Evolutionary conservation across 2,797 vertebrate species (phyloP).

Genomic region (Basileuterus tristriatus): DNA sequence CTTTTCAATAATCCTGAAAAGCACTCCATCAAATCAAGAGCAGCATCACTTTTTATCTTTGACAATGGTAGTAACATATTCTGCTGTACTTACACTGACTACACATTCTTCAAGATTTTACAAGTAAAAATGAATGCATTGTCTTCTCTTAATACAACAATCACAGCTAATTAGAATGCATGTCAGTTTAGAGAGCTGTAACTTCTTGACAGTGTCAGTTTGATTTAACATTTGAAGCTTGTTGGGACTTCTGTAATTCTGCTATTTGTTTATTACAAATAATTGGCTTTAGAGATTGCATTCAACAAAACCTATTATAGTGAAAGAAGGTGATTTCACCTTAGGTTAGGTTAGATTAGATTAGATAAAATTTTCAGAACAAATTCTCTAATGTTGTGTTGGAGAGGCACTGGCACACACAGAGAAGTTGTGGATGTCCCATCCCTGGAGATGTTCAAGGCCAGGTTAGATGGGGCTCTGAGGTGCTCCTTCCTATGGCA

Average conservation of each 20-base stretch:
- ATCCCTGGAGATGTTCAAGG: background rate
- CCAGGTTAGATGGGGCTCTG: background rate
- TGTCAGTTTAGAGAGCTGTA: background rate
- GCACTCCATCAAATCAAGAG: background rate
- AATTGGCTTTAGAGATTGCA: background rate
- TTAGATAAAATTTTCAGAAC: background rate
- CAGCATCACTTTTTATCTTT: background rate
- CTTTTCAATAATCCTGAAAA: background rate
- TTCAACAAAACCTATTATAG: background rate
- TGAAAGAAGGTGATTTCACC: background rate
- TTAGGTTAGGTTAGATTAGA: background rate
- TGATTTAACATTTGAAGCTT: background rate
- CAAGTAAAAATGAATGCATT: background rate
- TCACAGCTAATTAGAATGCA: background rate
- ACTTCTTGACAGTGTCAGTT: background rate
- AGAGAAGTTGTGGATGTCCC: too few species aligned
- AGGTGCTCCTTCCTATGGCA: background rate
- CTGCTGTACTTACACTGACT: background rate
- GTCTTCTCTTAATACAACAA: background rate
- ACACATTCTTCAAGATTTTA: background rate
- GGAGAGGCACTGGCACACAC: background rate
- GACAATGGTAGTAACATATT: background rate
- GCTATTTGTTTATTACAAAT: background rate
- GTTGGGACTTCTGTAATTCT: background rate
- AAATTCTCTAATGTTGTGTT: background rate